These are phyloP conservation scores for Lophochroa leadbeateri DNA, from an alignment of 2,113 vertebrate species.

Conservation along the genomic window DNA sequence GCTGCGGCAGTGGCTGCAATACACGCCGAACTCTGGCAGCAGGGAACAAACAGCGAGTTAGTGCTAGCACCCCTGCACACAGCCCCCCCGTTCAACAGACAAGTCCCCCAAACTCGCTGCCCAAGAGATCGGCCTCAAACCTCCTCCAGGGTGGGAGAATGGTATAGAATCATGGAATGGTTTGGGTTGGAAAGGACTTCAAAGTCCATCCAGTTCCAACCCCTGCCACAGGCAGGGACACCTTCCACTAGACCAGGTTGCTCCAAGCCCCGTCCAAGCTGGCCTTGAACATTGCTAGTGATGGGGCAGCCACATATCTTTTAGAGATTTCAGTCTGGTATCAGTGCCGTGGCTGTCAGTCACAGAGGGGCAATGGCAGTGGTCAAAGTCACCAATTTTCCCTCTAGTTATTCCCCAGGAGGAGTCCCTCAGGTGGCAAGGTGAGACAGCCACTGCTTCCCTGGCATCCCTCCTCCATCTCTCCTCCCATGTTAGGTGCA, in stretches of 20 bases:
- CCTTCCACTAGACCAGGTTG: neutral
- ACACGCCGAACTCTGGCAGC: slow-evolving; percentile 89
- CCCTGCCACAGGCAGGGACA: neutral
- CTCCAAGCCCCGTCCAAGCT: neutral
- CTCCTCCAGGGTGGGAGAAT: neutral
- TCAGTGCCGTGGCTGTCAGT: neutral
- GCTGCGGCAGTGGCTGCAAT: slow-evolving; percentile 95
- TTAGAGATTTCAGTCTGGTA: neutral
- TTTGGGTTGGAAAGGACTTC: neutral
- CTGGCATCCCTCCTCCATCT: neutral
- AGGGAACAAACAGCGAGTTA: neutral
- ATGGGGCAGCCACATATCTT: neutral
- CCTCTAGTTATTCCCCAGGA: neutral
- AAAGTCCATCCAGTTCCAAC: neutral
- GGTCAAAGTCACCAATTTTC: neutral
- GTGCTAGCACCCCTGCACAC: neutral
- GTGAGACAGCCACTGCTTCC: neutral
- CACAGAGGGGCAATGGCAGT: neutral
- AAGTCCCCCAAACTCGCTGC: accelerated
- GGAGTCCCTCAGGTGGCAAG: neutral
- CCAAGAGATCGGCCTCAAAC: neutral
- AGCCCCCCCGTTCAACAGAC: accelerated
- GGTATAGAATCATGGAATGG: neutral
- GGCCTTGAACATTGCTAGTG: neutral
- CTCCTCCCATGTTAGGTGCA: neutral